Conservation (phyloP, 2,888 invertebrate genomes). For the Drosophila subquinaria region DNA sequence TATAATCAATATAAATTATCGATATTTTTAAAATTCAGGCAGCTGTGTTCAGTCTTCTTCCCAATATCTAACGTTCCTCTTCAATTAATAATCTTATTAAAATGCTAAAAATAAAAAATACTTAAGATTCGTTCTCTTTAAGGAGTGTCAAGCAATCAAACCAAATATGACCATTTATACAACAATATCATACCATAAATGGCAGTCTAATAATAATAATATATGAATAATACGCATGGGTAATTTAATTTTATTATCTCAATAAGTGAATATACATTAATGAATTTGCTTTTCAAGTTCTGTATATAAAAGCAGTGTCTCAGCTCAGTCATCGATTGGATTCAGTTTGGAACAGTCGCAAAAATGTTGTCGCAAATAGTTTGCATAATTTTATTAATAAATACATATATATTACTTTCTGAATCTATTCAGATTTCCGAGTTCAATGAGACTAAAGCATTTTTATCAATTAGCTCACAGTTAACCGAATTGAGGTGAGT, state of each 20-base stretch:
- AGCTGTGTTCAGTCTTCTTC: no score
- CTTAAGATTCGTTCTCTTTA: not conserved
- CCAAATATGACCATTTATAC: not conserved
- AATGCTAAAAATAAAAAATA: not conserved
- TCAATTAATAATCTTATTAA: not conserved
- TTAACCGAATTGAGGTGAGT: not conserved
- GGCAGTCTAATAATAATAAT: not conserved
- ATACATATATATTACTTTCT: not conserved
- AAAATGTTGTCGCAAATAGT: not conserved
- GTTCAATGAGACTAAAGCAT: not conserved
- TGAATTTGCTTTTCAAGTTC: not conserved
- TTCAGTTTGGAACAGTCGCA: not conserved
- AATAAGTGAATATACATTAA: not conserved
- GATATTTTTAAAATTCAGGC: no score
- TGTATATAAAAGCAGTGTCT: not conserved
- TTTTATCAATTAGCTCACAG: not conserved
- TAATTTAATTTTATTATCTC: not conserved
- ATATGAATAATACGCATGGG: not conserved
- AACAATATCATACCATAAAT: not conserved
- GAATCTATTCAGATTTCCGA: not conserved
- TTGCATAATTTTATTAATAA: not conserved
- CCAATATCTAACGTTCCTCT: no score
- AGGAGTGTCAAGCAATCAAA: not conserved
- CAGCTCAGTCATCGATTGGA: not conserved
- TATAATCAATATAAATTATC: no score